These are phyloP conservation scores for Cryptosula pallasiana DNA, from an alignment of 2,888 invertebrate genomes.

Conservation along the genomic window DNA sequence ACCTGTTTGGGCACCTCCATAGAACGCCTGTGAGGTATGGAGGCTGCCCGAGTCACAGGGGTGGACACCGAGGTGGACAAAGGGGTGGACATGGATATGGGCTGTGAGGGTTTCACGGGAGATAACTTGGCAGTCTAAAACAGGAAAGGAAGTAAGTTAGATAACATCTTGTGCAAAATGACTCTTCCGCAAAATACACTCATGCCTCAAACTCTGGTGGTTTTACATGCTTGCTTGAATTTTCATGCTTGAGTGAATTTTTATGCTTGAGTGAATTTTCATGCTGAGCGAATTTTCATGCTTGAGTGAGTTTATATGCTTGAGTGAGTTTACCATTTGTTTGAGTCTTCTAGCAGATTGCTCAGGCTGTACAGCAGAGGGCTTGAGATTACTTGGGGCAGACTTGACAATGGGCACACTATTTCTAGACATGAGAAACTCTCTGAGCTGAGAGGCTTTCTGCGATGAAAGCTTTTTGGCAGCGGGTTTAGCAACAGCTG, in stretches of 20 bases:
- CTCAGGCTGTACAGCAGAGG: background rate
- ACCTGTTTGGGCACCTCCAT: background rate
- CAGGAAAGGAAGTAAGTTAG: no score
- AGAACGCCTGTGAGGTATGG: background rate
- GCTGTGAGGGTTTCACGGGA: background rate
- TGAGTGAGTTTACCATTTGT: background rate
- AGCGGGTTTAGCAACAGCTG: background rate
- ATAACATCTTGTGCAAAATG: no score
- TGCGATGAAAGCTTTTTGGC: background rate
- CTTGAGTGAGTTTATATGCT: no score
- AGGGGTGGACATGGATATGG: background rate
- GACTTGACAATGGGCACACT: background rate
- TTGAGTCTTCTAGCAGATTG: background rate
- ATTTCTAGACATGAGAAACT: background rate
- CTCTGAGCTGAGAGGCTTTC: background rate
- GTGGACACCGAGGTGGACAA: background rate
- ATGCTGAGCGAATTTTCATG: no score
- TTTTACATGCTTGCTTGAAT: no score
- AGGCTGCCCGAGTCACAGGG: background rate
- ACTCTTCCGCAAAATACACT: no score
- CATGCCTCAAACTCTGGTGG: no score
- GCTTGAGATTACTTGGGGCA: conserved; percentile 16
- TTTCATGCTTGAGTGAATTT: no score
- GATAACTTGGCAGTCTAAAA: background rate
- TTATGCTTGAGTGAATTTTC: no score